Conservation (phyloP, 2,888 invertebrate species). For the Amiota communis region DNA sequence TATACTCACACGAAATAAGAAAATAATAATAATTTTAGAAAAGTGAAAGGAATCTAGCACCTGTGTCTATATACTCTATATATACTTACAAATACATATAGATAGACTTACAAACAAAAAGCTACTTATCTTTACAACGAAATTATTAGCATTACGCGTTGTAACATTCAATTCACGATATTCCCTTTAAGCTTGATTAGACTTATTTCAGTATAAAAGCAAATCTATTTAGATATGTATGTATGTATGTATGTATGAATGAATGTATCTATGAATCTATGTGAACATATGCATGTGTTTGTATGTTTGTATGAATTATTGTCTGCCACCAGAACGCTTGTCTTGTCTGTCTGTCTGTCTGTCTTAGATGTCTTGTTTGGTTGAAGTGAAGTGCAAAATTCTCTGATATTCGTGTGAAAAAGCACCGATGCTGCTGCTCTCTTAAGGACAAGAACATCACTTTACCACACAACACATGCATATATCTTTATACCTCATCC, state of each 20-base stretch:
- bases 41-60: too few species aligned
- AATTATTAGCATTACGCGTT: background rate
- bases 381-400: conserved; percentile 1
- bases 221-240: background rate
- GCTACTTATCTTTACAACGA: conserved; percentile 5
- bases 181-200: conserved; percentile 10
- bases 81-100: too few species aligned
- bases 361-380: background rate
- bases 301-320: background rate
- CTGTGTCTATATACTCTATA: too few species aligned
- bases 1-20: too few species aligned
- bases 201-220: background rate
- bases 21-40: too few species aligned
- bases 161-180: conserved; percentile 2
- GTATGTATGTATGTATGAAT: background rate
- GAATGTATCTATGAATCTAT: background rate
- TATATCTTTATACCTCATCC: too few species aligned
- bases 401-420: conserved; percentile 28
- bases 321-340: background rate
- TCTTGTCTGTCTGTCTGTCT: background rate
- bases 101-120: background rate
- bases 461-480: too few species aligned
- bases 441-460: too few species aligned
- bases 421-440: background rate
- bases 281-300: background rate